Evolutionary conservation across 2,113 vertebrate genomes (phyloP), one percentile per base, ranked within the genome.

Genomic region (Eurypyga helias): DNA sequence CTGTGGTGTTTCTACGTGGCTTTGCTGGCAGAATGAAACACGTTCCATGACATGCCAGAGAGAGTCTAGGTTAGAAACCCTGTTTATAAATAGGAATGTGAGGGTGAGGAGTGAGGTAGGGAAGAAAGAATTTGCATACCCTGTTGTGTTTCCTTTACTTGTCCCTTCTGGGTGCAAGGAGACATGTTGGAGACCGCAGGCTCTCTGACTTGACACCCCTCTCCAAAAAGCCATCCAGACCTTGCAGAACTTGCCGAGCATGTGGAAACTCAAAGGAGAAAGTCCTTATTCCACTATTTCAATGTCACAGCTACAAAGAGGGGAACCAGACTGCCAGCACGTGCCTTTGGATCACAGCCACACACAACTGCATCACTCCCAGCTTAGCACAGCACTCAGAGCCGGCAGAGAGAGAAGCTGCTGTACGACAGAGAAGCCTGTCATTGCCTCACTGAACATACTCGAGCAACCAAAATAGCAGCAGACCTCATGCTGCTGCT

Each of bases 141-240:
- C 12, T 81, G 36, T 12, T 79, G 10, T 31, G 29, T 62, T 67
- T 81, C 62, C 25, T 78, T 93, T 88, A 43, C 8, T 67, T 89
- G 67, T 62, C 13, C 24, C 97, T 88, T 97, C 18, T 97, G 97
- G 33, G 96, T 98, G 90, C 95, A 98, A 95, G 97, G 98, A 94
- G 95, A 98, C 90, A 90, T 87, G 14, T 87, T 98, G 73, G 96
- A 98, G 90, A 43, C 95, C 12, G 97, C 98, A 97, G 89, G 70
- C 89, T 98, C 15, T 91, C 97, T n/a, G 97, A 97, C 77, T 87
- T 98, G 64, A 97, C 95, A 62, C 90, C 38, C 83, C 98, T 36
- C 97, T 98, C n/a, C 96, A 98, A 95, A 98, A 84, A 83, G 31
- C 96, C 98, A 75, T 96, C 96, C 49, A 90, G 98, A 98, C 77